Base-by-base conservation (phyloP, 2,113 vertebrate species). In the Abramis brama region DNA sequence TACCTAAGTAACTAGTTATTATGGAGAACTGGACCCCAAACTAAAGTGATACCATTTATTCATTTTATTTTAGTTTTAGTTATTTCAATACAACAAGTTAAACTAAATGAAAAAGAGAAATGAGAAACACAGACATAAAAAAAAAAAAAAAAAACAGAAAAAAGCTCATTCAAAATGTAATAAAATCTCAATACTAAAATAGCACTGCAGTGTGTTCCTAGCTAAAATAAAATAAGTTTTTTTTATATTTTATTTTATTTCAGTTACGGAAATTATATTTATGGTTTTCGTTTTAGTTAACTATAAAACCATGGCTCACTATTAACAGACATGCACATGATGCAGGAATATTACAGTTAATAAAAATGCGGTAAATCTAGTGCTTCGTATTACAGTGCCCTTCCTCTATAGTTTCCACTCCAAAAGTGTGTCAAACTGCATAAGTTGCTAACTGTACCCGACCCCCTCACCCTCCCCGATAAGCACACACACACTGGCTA, bases 331-430 rank as follows among this genome's bases (percentile, higher is more conserved):
- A 74, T 43, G 2, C 82, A 39, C 79, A 74, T 77, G 84, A 85
- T 64, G 85, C 84, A 64, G 84, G 55, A 81, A 83, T 71, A 17
- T 81, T 30, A 74, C 79, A 33, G 78, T 91, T 86, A 90, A 93
- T 91, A 86, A 43, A 43, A 43, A 92, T 90, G 81, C 8, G 88
- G 62, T 86, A 87, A 82, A 84, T 88, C 64, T 62, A 73, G 66
- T 68, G 87, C 50, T 64, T 92, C 85, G 83, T 68, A 83, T 91
- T 91, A 87, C 90, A 79, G 19, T 33, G 27, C 59, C 74, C 13
- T 52, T 50, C 27, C 50, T 23, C 60, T 50, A 19, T 15, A 12
- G 27, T 68, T 10, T 82, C n/a, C 45, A 27, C 43, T 66, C 79
- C 21, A 12, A 80, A 55, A 27, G 50, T 33, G 25, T 45, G 39